A percentile compares a stretch with the other conserved stretches of the same genome.
phyloP scores from a whole-genome alignment of 2,888 invertebrate genomes.

The Clivina fossor region DNA sequence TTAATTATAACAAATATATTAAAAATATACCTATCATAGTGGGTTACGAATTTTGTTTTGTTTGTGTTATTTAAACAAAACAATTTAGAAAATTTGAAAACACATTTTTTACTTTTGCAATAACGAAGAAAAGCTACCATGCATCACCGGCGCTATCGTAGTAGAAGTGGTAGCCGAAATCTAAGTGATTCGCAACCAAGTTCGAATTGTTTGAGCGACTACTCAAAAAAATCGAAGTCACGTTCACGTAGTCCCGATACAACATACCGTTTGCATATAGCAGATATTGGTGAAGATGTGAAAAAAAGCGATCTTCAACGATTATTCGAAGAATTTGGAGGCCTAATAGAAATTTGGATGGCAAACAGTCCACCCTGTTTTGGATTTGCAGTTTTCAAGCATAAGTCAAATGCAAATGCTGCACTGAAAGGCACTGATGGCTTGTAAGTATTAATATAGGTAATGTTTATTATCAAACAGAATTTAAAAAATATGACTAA shows the following conservation, averaged over 20 bases:
- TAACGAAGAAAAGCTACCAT: no score
- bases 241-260: constrained; percentile 50
- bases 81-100: no score
- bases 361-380: constrained; percentile 62
- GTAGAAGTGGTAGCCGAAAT: constrained; percentile 18
- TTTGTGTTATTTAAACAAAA: no score
- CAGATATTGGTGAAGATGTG: constrained; percentile 58
- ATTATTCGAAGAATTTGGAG: constrained; percentile 58
- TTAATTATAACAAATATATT: no score
- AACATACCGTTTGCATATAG: constrained; percentile 56
- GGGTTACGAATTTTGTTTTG: no score
- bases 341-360: constrained; percentile 60
- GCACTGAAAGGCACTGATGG: constrained; percentile 55
- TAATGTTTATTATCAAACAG: no score
- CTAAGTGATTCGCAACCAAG: constrained; percentile 21
- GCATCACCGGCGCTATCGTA: constrained; percentile 16
- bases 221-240: constrained; percentile 42
- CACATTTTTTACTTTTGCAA: no score
- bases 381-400: constrained; percentile 62
- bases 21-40: no score
- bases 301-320: constrained; percentile 58
- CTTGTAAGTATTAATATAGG: constrained; percentile 51
- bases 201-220: constrained; percentile 18
- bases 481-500: no score
- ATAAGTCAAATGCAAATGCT: constrained; percentile 57